Evolutionary conservation across 2,113 vertebrate genomes (phyloP).

Genomic region (Corapipo altera): DNA sequence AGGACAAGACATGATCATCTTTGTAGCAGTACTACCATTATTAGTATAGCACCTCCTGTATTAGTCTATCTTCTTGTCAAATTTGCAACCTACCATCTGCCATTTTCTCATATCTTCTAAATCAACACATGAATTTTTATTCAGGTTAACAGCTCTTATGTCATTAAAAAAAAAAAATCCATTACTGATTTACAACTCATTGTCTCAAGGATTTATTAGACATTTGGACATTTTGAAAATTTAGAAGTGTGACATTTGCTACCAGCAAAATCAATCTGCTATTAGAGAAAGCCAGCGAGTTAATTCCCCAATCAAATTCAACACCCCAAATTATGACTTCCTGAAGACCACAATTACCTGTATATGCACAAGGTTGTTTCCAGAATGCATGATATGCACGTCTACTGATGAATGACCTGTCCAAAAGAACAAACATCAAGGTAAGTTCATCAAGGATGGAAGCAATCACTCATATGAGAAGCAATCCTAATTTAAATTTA

Average conservation of each 20-base stretch:
- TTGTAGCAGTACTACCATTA: background rate
- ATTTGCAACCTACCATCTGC: background rate
- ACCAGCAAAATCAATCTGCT: background rate
- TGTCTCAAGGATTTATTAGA: background rate
- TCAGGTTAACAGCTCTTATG: background rate
- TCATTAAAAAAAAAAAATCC: background rate
- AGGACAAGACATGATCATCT: background rate
- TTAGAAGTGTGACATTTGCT: background rate
- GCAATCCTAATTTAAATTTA: background rate
- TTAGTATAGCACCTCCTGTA: background rate
- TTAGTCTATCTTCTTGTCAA: background rate
- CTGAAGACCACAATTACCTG: conserved; percentile 80
- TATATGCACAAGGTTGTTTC: conserved; percentile 84
- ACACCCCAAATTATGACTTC: background rate
- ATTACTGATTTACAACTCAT: background rate
- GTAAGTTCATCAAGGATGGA: conserved; percentile 13
- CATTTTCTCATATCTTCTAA: background rate
- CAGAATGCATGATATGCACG: conserved; percentile 91
- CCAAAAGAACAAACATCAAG: conserved; percentile 55
- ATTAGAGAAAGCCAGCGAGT: background rate
- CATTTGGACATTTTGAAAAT: background rate
- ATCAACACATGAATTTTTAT: background rate
- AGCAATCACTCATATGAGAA: background rate
- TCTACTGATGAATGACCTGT: conserved; percentile 84
- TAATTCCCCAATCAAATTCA: background rate